phyloP scores from a whole-genome alignment of 53 echinoderm and acorn worm species.

The Antedon mediterranea region DNA sequence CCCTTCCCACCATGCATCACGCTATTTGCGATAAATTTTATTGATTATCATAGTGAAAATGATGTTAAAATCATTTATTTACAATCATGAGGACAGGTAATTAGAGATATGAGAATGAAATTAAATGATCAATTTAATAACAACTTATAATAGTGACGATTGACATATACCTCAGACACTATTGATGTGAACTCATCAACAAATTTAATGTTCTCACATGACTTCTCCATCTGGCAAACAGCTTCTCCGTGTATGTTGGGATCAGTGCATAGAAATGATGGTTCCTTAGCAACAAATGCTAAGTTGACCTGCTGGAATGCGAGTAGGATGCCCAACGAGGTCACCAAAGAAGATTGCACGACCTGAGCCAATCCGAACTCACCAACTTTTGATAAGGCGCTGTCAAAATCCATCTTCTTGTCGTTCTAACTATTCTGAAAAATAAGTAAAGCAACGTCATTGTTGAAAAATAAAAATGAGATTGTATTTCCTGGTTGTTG shows the following conservation, averaged over 20 bases:
- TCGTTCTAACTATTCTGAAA: too few species aligned
- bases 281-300: not conserved
- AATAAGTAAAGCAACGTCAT: too few species aligned
- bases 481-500: too few species aligned
- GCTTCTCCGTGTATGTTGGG: not conserved
- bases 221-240: not conserved
- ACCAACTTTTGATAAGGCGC: not conserved
- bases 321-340: not conserved
- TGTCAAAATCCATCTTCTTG: not conserved
- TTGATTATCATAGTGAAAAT: too few species aligned
- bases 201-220: not conserved
- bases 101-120: too few species aligned
- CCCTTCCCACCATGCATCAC: too few species aligned
- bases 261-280: not conserved
- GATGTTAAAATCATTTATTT: too few species aligned
- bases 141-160: too few species aligned
- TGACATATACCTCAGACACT: not conserved
- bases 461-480: too few species aligned
- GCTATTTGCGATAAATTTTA: too few species aligned
- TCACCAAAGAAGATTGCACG: not conserved
- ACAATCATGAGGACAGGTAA: too few species aligned
- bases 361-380: not conserved
- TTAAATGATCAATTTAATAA: too few species aligned
- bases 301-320: not conserved
- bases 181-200: not conserved